Evolutionary conservation across 2,113 vertebrate genomes (phyloP).

Genomic region (Alouatta palliata): DNA sequence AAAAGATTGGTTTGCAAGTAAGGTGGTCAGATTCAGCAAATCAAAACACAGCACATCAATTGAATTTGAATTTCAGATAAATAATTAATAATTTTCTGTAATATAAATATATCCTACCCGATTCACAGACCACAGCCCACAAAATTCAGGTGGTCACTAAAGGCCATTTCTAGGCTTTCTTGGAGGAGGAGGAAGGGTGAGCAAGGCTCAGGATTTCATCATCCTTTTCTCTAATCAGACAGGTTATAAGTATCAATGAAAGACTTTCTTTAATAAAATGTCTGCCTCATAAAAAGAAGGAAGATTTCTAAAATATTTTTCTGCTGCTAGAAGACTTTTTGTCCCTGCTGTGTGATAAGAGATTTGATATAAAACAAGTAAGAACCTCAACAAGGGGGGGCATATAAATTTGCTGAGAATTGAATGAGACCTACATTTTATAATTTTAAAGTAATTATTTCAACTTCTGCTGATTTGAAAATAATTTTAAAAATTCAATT

Average conservation of each 20-base stretch:
- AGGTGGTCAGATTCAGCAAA: background rate
- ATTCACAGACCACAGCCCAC: background rate
- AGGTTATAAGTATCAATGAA: background rate
- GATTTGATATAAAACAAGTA: background rate
- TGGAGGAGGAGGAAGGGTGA: fast-evolving
- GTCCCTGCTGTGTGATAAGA: background rate
- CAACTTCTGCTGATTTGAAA: background rate
- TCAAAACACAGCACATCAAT: background rate
- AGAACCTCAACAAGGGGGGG: background rate
- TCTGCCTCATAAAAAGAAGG: background rate
- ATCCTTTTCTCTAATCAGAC: background rate
- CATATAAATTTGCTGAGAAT: background rate
- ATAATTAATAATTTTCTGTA: background rate
- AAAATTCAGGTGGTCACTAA: no score
- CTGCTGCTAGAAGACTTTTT: background rate
- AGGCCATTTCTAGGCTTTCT: background rate
- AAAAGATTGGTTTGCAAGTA: background rate
- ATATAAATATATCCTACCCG: background rate
- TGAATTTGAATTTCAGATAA: background rate
- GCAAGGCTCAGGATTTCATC: background rate
- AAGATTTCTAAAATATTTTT: background rate
- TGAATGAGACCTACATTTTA: background rate
- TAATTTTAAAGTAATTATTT: constrained; percentile 39
- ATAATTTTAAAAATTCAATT: background rate
- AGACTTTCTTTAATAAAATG: background rate